Base-by-base conservation (phyloP, 2,113 vertebrate species). In the Halichoeres trimaculatus region DNA sequence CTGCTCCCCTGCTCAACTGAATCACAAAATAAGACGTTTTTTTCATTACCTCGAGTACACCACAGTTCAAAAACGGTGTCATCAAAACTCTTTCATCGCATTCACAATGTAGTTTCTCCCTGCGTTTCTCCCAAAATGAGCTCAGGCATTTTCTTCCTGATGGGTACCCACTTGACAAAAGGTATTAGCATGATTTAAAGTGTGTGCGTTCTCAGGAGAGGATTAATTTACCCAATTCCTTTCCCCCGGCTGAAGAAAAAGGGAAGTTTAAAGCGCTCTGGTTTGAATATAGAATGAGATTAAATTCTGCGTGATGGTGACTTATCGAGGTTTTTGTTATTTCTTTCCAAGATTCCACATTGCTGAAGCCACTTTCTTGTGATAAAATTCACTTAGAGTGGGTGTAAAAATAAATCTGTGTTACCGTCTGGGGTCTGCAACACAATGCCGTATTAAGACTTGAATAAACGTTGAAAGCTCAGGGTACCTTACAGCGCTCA, bases 131-230 rank as follows among this genome's bases (percentile, higher is more conserved):
- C 26, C 30, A 59, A 56, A 74, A 76, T 63, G 68, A 74, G 56
- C 14, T 52, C 34, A 58, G 51, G 24, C 41, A 30, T 75, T 48
- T 74, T 51, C 43, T 74, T 50, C 56, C 34, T 68, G 78, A 76
- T 66, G 58, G 76, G 63, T 76, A 64, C 59, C 48, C 63, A 73
- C 71, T 73, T 76, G 80, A 83, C 50, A 81, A 83, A 87, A 64
- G 70, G 80, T 83, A 85, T 83, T 85, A 79, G 64, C 56, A 74
- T 81, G 82, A 76, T 83, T 83, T 69, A 74, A 80, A 78, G 77
- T 65, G 47, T 57, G 66, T 62, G 60, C 41, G 67, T 79, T 48
- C 70, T 85, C 81, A 59, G 40, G 64, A 83, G 76, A 82, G 63
- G 76, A 72, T 78, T 66, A 55, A 85, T 75, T 75, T 73, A 75